Conservation (phyloP, 2,888 invertebrate species). For the Abscondita cerata region DNA sequence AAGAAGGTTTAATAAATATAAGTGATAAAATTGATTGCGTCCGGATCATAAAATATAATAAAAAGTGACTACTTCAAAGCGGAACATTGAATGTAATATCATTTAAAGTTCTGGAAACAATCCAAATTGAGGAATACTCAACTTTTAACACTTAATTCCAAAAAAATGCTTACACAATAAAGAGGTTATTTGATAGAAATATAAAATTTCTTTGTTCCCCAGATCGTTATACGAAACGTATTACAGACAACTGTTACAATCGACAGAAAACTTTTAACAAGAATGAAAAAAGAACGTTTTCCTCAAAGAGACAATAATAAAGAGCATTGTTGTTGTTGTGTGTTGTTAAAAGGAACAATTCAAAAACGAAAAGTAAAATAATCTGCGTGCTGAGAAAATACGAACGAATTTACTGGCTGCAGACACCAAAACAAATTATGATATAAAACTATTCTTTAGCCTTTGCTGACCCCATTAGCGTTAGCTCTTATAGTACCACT, state of each 20-base stretch:
- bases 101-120: conserved; percentile 2
- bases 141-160: conserved; percentile 6
- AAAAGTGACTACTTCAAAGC: neutral
- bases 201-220: too few relatives aligned
- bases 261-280: conserved; percentile 16
- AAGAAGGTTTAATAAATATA: too few relatives aligned
- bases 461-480: conserved; percentile 49
- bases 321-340: conserved; percentile 20
- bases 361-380: conserved; percentile 30
- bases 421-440: conserved; percentile 45
- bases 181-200: neutral
- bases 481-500: conserved; percentile 47
- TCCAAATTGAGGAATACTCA: neutral
- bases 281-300: conserved; percentile 18
- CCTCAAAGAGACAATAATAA: conserved; percentile 27
- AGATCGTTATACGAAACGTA: conserved; percentile 1
- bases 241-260: conserved; percentile 20
- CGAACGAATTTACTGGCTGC: conserved; percentile 34
- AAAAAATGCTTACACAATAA: conserved; percentile 6
- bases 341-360: conserved; percentile 20
- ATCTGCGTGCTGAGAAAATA: conserved; percentile 29
- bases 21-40: neutral
- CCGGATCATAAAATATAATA: too few relatives aligned
- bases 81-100: conserved; percentile 2
- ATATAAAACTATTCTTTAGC: conserved; percentile 47